A percentile compares a stretch with the other conserved stretches of the same genome.
Evolutionary conservation across 2,113 vertebrate species (phyloP).

Genomic region (Oceanites oceanicus): DNA sequence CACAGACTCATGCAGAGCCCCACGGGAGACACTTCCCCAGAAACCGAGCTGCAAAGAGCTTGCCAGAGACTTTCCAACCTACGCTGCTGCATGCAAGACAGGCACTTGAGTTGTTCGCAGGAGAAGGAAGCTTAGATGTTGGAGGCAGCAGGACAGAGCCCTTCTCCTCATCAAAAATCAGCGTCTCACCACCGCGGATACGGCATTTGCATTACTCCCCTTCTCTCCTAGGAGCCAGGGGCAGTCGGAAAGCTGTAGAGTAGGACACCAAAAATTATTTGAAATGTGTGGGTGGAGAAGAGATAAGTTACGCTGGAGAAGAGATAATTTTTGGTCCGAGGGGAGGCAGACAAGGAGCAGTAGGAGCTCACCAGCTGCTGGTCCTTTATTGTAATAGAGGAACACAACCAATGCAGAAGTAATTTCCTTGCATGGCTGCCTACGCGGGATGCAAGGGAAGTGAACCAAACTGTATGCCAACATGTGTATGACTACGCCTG

Average conservation of each 20-base stretch:
- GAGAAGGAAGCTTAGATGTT: accelerated
- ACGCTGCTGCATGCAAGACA: accelerated
- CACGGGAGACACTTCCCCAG: not conserved
- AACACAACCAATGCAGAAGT: conserved; percentile 25
- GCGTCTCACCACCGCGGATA: accelerated
- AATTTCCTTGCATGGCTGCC: conserved; percentile 56
- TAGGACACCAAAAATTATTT: accelerated
- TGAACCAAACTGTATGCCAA: not conserved
- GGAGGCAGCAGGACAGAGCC: not conserved
- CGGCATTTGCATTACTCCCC: not conserved
- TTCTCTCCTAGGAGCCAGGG: not conserved
- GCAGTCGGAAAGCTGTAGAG: not conserved
- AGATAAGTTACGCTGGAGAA: not conserved
- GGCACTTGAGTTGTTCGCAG: accelerated
- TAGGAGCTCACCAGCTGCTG: conserved; percentile 32
- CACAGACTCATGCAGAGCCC: not conserved
- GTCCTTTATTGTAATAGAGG: not conserved
- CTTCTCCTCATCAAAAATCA: not conserved
- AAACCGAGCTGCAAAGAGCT: not conserved
- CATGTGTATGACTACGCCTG: not conserved
- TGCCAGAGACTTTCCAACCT: not conserved
- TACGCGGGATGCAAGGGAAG: conserved; percentile 27
- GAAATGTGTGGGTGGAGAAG: not conserved
- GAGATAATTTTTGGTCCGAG: not conserved
- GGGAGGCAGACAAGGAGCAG: not conserved